Percentiles rank a stretch among this genome's conserved stretches.
These are phyloP conservation scores for Urocynchramus pylzowi DNA, from an alignment of 2,113 vertebrate genomes.

Conservation along the genomic window DNA sequence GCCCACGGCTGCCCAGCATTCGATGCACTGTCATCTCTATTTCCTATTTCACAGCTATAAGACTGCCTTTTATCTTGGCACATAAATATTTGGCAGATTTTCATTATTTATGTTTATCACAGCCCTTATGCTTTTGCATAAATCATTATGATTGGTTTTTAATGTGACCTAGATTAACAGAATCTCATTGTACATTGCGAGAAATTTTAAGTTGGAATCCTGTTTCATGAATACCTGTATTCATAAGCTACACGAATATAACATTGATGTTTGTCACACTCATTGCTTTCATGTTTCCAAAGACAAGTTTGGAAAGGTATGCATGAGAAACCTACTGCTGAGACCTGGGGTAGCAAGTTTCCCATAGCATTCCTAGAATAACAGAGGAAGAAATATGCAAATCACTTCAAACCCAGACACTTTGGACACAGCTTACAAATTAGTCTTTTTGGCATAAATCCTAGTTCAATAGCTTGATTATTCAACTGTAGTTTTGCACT, in stretches of 20 bases:
- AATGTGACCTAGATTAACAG: conserved; percentile 8
- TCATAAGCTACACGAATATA: background rate
- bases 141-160: conserved; percentile 31
- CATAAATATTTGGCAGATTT: background rate
- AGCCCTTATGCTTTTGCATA: conserved; percentile 16
- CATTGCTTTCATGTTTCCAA: background rate
- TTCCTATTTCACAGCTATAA: background rate
- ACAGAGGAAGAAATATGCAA: conserved; percentile 61
- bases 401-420: conserved; percentile 60
- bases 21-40: background rate
- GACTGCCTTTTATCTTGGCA: background rate
- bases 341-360: conserved; percentile 47
- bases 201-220: background rate
- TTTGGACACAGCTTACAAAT: conserved; percentile 65
- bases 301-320: conserved; percentile 38
- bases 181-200: background rate
- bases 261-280: background rate
- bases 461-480: conserved; percentile 67
- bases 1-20: background rate
- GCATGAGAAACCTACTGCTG: conserved; percentile 51
- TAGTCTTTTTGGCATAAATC: conserved; percentile 65
- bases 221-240: background rate
- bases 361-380: conserved; percentile 61
- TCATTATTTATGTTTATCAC: background rate
- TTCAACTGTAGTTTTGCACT: conserved; percentile 65